Percentiles rank a stretch among this genome's conserved stretches.
Conservation (phyloP, 2,888 invertebrate species). For the Pandemis corylana region DNA sequence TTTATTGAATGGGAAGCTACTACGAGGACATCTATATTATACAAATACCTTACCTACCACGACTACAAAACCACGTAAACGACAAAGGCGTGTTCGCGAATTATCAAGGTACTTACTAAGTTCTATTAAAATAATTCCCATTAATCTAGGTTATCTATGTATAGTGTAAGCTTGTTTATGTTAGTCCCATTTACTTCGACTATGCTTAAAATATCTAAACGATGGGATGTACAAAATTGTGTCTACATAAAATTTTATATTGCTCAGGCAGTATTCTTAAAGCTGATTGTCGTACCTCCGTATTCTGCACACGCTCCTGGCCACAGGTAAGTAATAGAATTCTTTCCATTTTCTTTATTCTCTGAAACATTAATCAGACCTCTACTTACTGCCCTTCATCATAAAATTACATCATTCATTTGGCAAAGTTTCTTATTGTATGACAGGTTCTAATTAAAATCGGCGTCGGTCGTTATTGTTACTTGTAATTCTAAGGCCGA, state of each 20-base stretch:
- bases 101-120: no score
- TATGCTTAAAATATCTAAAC: background rate
- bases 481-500: background rate
- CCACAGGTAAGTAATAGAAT: constrained; percentile 55
- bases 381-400: constrained; percentile 48
- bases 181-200: background rate
- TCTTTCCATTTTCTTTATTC: constrained; percentile 54
- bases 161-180: background rate
- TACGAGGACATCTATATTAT: background rate
- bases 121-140: no score
- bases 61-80: no score
- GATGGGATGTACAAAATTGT: constrained; percentile 7
- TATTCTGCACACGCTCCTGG: constrained; percentile 55
- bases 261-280: constrained; percentile 31
- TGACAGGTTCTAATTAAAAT: constrained; percentile 20
- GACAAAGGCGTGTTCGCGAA: no score
- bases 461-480: constrained; percentile 17
- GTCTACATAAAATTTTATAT: constrained; percentile 20
- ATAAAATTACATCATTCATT: constrained; percentile 45
- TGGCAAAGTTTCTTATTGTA: constrained; percentile 20
- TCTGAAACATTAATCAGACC: constrained; percentile 59
- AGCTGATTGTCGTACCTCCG: constrained; percentile 47
- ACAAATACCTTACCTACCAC: background rate
- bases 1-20: background rate
- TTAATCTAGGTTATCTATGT: background rate